These are phyloP conservation scores for Papilio xuthus DNA, from an alignment of 1,140 invertebrate species.

Conservation along the genomic window DNA sequence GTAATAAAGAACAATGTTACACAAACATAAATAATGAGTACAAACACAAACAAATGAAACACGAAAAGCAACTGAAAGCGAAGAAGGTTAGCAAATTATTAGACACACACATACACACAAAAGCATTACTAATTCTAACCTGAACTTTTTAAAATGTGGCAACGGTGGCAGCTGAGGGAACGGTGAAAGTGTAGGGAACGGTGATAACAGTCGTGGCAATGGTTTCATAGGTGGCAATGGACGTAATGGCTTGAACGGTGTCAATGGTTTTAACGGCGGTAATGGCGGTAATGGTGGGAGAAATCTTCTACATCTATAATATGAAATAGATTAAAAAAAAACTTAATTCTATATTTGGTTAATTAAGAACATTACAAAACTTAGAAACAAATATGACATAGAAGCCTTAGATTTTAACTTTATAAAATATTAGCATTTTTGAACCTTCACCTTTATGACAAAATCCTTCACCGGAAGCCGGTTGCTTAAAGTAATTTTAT, in stretches of 20 bases:
- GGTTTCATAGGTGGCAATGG: conserved; percentile 26
- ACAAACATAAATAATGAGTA: conserved; percentile 36
- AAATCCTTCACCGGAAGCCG: conserved; percentile 61
- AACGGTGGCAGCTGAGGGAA: conserved; percentile 20
- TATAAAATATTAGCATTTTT: not conserved
- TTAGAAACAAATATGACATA: not conserved
- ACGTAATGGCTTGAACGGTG: conserved; percentile 34
- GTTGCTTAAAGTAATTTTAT: conserved; percentile 29
- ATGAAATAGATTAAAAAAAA: not conserved
- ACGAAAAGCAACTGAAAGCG: conserved; percentile 20
- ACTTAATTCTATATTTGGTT: too few species aligned
- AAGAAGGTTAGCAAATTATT: not conserved
- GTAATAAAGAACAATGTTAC: conserved; percentile 56
- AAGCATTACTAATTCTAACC: not conserved
- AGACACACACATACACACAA: not conserved
- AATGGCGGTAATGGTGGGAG: conserved; percentile 37
- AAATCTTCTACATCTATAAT: conserved; percentile 43
- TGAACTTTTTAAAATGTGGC: not conserved
- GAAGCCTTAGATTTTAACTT: not conserved
- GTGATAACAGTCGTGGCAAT: conserved; percentile 18
- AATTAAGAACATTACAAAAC: too few species aligned
- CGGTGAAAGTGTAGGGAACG: not conserved
- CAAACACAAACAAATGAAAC: not conserved
- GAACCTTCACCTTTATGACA: conserved; percentile 33
- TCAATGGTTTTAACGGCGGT: conserved; percentile 40